A percentile compares a stretch with the other conserved stretches of the same genome.
Evolutionary conservation across 2,113 vertebrate species (phyloP).

Genomic region (Gracilinanus agilis): DNA sequence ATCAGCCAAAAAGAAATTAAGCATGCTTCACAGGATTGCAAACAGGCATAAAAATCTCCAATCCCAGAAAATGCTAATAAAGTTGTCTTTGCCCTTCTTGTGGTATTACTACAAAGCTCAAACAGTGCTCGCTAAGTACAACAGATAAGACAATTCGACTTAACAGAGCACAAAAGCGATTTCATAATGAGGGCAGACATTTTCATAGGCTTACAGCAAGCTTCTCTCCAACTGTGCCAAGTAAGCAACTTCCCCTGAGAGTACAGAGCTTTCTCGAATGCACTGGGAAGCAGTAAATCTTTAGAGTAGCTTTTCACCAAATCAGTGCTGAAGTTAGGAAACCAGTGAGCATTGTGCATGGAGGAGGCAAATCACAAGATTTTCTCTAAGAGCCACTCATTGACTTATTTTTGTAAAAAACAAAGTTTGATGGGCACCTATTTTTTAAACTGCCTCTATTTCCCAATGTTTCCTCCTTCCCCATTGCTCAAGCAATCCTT

Average conservation of each 20-base stretch:
- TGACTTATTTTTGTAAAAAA: slow-evolving; percentile 15
- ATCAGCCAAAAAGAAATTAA: background rate
- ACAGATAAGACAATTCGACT: slow-evolving; percentile 25
- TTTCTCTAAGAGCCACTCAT: background rate
- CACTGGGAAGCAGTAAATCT: slow-evolving; percentile 73
- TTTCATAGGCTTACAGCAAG: slow-evolving; percentile 74
- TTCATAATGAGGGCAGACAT: slow-evolving; percentile 64
- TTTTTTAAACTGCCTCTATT: background rate
- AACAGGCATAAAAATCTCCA: slow-evolving; percentile 8
- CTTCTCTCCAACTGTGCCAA: slow-evolving; percentile 68
- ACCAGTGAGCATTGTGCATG: slow-evolving; percentile 69
- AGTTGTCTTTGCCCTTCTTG: background rate
- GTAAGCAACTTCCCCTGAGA: slow-evolving; percentile 61
- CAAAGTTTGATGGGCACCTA: background rate
- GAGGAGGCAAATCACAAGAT: background rate
- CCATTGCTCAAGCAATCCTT: background rate
- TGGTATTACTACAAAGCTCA: background rate
- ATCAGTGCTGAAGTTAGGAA: slow-evolving; percentile 68
- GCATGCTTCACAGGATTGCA: slow-evolving; percentile 17
- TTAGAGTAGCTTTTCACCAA: slow-evolving; percentile 68
- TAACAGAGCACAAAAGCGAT: slow-evolving; percentile 55
- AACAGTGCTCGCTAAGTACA: background rate
- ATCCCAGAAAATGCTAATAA: slow-evolving; percentile 17
- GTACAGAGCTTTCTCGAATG: slow-evolving; percentile 68
- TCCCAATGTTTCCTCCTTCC: background rate